Conservation (phyloP, 2,888 invertebrate species). For the Enchytraeus crypticus region DNA sequence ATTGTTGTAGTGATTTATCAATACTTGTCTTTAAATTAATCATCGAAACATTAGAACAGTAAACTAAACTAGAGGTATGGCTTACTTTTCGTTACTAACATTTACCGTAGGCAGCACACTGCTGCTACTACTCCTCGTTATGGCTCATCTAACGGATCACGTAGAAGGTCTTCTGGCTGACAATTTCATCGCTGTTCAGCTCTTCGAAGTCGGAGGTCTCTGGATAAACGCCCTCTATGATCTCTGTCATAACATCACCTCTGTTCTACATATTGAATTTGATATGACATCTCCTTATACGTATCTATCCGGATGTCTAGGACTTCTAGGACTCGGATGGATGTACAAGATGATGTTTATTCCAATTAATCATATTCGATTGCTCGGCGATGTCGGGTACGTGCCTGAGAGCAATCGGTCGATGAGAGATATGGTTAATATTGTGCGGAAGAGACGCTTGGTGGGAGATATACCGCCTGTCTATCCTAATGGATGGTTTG, state of each 20-base stretch:
- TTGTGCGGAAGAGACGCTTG: slow-evolving; percentile 50
- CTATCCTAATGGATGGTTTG: slow-evolving; percentile 84
- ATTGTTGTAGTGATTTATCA: too few relatives aligned
- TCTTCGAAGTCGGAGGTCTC: slow-evolving; percentile 4
- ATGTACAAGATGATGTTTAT: too few relatives aligned
- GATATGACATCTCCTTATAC: background rate
- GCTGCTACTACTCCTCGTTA: too few relatives aligned
- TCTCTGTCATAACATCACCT: background rate
- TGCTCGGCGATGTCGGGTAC: slow-evolving; percentile 42
- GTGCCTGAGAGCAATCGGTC: slow-evolving; percentile 34
- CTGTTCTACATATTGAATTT: background rate
- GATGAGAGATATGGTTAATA: slow-evolving; percentile 36
- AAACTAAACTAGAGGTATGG: too few relatives aligned
- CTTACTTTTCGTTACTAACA: too few relatives aligned
- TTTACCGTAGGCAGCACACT: too few relatives aligned
- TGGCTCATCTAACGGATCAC: too few relatives aligned
- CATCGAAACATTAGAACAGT: too few relatives aligned
- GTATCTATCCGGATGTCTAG: background rate
- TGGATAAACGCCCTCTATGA: slow-evolving; percentile 3
- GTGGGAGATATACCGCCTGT: slow-evolving; percentile 68
- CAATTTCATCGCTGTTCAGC: slow-evolving; percentile 13
- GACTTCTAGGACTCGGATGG: too few relatives aligned
- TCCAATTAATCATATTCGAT: slow-evolving; percentile 36
- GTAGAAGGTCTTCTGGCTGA: too few relatives aligned
- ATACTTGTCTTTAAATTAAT: too few relatives aligned